Conservation (phyloP, 2,113 vertebrate genomes). For the Amblyopsis rosae region DNA sequence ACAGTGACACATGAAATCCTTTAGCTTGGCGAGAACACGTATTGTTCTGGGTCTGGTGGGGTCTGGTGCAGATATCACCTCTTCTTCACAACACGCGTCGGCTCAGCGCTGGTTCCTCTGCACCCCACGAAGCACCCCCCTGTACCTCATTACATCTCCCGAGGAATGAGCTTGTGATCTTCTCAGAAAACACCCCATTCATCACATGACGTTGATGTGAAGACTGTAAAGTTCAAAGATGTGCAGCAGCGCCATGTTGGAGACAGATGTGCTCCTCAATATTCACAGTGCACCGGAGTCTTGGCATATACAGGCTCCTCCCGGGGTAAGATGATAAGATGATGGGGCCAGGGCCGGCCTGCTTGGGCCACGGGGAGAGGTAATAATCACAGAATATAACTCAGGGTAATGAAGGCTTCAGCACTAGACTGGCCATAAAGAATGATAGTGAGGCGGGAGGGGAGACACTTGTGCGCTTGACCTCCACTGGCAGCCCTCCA, state of each 20-base stretch:
- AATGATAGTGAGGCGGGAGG: conserved; percentile 66
- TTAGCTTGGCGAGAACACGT: too few relatives aligned
- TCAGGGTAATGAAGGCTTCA: conserved; percentile 74
- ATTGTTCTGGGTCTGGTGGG: too few relatives aligned
- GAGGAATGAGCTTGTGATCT: conserved; percentile 50
- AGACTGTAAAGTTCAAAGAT: conserved; percentile 67
- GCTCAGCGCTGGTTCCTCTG: too few relatives aligned
- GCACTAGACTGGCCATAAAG: conserved; percentile 73
- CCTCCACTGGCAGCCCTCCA: conserved; percentile 70
- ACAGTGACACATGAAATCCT: too few relatives aligned
- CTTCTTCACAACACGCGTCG: too few relatives aligned
- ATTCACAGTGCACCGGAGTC: conserved; percentile 31
- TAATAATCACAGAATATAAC: conserved; percentile 71
- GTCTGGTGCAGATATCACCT: too few relatives aligned
- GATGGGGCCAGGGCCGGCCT: conserved; percentile 64
- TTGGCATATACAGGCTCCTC: conserved; percentile 46
- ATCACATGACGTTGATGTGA: conserved; percentile 46
- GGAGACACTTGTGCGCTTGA: conserved; percentile 63
- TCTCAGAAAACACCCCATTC: conserved; percentile 30
- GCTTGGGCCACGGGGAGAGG: conserved; percentile 57
- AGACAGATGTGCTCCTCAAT: conserved; percentile 68
- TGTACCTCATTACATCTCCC: neutral
- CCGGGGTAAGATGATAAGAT: conserved; percentile 65
- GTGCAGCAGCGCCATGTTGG: conserved; percentile 57
- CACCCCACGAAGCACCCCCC: too few relatives aligned